Conservation (phyloP, 1,140 invertebrate genomes). For the Mizuhopecten yessoensis region DNA sequence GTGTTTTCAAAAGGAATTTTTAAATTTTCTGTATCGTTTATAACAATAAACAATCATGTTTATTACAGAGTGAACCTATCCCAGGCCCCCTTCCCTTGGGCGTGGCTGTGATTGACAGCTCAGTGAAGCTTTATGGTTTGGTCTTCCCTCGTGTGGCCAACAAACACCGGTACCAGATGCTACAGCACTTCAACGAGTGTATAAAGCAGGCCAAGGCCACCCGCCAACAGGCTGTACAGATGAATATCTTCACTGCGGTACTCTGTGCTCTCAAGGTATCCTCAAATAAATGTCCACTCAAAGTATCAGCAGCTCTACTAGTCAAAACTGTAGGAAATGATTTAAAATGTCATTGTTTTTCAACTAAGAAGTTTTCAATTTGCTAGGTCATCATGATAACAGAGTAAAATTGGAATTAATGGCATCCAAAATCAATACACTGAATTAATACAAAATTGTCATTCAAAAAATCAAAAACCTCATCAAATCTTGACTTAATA, state of each 20-base stretch:
- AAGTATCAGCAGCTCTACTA: no score
- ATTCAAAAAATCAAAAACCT: background rate
- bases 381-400: no score
- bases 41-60: background rate
- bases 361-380: no score
- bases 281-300: no score
- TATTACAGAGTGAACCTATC: constrained; percentile 80
- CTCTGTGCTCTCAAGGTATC: constrained; percentile 93
- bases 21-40: background rate
- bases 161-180: constrained; percentile 97
- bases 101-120: constrained; percentile 98
- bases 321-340: no score
- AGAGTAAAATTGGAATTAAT: no score
- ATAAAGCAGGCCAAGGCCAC: constrained; percentile 95
- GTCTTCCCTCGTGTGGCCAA: constrained; percentile 97
- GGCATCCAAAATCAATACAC: no score
- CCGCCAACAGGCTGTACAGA: constrained; percentile 96
- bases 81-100: constrained; percentile 96
- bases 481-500: no score
- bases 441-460: background rate
- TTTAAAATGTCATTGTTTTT: no score
- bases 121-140: constrained; percentile 95
- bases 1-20: background rate
- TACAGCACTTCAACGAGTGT: constrained; percentile 98
- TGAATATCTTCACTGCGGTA: constrained; percentile 98